A percentile compares a stretch with the other conserved stretches of the same genome.
Conservation (phyloP, 2,888 invertebrate genomes). For the Camponotus fellah region DNA sequence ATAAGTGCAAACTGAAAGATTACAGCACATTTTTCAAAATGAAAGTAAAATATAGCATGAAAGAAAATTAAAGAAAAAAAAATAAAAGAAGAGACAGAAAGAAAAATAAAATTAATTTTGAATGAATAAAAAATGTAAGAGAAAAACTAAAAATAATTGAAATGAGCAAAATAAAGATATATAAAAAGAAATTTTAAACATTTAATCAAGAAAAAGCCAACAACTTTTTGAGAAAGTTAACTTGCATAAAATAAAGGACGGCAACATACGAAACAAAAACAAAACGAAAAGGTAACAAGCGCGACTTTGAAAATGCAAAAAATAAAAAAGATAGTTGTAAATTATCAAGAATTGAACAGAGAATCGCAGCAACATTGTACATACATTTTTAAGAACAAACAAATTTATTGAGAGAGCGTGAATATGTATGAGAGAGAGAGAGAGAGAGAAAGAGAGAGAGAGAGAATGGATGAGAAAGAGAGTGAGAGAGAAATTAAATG, state of each 20-base stretch:
- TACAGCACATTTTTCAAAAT: constrained; percentile 13
- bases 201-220: constrained; percentile 21
- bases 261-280: neutral
- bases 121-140: neutral
- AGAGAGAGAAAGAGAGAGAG: constrained; percentile 22
- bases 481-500: constrained; percentile 1
- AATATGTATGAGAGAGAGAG: neutral
- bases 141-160: neutral
- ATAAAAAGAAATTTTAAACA: neutral
- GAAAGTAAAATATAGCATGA: neutral
- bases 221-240: constrained; percentile 4
- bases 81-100: neutral
- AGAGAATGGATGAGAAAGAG: neutral
- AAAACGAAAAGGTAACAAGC: constrained; percentile 44
- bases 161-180: neutral
- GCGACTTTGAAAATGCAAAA: constrained; percentile 37
- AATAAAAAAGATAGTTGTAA: constrained; percentile 72
- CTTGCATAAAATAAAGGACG: constrained; percentile 18
- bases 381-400: constrained; percentile 80
- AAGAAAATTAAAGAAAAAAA: constrained; percentile 9
- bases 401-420: constrained; percentile 64
- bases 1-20: neutral
- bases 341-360: constrained; percentile 78
- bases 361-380: constrained; percentile 78
- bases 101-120: neutral